Conservation (phyloP, 2,888 invertebrate genomes). For the Steinernema carpocapsae region DNA sequence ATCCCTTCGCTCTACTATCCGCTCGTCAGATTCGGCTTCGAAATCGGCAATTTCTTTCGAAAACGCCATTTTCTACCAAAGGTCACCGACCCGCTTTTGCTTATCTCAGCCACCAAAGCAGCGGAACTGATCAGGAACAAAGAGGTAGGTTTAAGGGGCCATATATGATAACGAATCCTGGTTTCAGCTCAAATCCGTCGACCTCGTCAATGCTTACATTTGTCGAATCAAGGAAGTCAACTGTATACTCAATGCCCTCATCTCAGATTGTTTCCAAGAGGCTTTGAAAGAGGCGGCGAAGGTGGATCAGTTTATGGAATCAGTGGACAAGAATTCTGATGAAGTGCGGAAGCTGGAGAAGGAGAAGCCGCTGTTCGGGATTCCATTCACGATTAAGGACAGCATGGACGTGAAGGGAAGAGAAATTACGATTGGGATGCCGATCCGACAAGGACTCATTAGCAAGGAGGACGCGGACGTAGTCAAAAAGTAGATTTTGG, state of each 20-base stretch:
- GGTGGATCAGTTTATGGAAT: slow-evolving; percentile 43
- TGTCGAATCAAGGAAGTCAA: slow-evolving; percentile 47
- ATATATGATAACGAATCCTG: background rate
- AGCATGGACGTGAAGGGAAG: slow-evolving; percentile 40
- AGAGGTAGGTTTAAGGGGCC: slow-evolving; percentile 37
- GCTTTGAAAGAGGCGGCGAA: slow-evolving; percentile 41
- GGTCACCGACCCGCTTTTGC: background rate
- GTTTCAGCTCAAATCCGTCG: slow-evolving; percentile 38
- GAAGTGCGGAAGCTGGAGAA: background rate
- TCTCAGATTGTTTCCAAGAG: slow-evolving; percentile 43
- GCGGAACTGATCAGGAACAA: slow-evolving; percentile 47
- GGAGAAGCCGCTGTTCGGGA: slow-evolving; percentile 45
- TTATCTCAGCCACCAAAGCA: slow-evolving; percentile 44
- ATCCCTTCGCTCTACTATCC: slow-evolving; percentile 1
- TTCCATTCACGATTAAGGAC: slow-evolving; percentile 47
- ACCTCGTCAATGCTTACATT: slow-evolving; percentile 49
- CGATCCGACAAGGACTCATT: background rate
- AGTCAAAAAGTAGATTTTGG: slow-evolving; percentile 8
- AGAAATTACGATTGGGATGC: slow-evolving; percentile 40
- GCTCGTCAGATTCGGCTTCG: background rate
- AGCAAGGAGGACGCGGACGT: slow-evolving; percentile 41
- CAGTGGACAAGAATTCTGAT: background rate
- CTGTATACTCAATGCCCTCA: slow-evolving; percentile 46
- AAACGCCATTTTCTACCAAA: background rate
- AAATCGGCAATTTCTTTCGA: background rate